Evolutionary conservation across 2,113 vertebrate species (phyloP), one percentile per base, ranked within the genome.

Genomic region (Gobius niger): DNA sequence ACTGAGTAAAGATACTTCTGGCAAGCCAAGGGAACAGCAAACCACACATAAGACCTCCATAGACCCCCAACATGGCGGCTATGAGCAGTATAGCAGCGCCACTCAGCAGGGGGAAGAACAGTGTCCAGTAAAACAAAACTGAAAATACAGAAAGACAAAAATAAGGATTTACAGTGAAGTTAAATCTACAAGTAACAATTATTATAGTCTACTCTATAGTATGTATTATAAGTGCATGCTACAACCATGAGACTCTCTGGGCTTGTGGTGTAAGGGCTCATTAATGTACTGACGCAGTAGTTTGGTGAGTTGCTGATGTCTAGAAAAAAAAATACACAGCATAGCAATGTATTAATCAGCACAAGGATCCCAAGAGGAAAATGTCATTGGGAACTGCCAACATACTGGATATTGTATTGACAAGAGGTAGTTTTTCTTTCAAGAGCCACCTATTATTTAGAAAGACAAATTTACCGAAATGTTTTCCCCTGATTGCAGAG

Each of bases 301-400:
- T 82, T 90, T 92, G 62, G 81, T 87, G 52, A 94, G 90, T 73
- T 94, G 90, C 82, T 92, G 86, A 89, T 94, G 93, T 84, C 93
- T 94, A 59, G 9, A 86, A 71, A 75, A 71, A 75, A 83, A 85
- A 77, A 77, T 7, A 72, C 64, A 79, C 40, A 72, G 46, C 59
- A 73, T 15, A 71, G 66, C 56, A 83, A 74, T 56, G 41, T 74
- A 62, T 69, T 69, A 77, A 87, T 81, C 74, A 80, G 71, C 68
- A 76, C 59, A 56, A 76, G n/a, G 18, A 77, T 66, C 82, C 68
- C 67, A 67, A 46, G 68, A 80, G 71, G 68, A 68, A 60, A 12
- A 63, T 41, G 1, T 49, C 10, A 72, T 70, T 41, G 72, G 49
- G 14, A 64, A 78, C 70, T 50, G 65, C 16, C 19, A 68, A 70